Evolutionary conservation across 2,113 vertebrate genomes (phyloP).

Genomic region (Bos taurus): DNA sequence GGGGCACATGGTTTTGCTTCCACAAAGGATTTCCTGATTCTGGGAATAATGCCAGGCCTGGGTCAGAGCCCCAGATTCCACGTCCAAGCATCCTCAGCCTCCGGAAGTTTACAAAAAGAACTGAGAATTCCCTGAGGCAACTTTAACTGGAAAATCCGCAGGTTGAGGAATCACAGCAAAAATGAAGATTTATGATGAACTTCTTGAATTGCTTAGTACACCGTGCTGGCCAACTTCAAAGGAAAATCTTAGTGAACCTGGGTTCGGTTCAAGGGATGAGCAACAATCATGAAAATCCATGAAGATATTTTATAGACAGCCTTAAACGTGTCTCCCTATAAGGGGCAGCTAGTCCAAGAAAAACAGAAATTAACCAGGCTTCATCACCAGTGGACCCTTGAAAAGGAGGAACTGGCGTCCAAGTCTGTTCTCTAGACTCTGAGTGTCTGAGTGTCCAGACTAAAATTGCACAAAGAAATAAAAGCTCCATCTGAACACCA

Average conservation of each 20-base stretch:
- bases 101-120: background rate
- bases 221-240: background rate
- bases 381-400: background rate
- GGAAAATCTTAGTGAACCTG: background rate
- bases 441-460: background rate
- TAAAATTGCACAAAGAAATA: background rate
- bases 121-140: background rate
- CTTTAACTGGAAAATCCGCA: background rate
- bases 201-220: background rate
- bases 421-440: background rate
- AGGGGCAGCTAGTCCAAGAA: background rate
- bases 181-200: background rate
- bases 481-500: background rate
- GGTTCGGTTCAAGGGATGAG: background rate
- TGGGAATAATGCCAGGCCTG: background rate
- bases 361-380: slow-evolving; percentile 1
- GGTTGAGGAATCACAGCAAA: background rate
- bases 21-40: background rate
- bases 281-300: background rate
- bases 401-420: background rate
- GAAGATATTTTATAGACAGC: background rate
- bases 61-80: background rate
- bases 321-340: background rate
- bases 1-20: background rate
- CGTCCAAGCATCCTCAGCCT: background rate